phyloP scores from a whole-genome alignment of 2,888 invertebrate species.

The Cylindroiulus punctatus region DNA sequence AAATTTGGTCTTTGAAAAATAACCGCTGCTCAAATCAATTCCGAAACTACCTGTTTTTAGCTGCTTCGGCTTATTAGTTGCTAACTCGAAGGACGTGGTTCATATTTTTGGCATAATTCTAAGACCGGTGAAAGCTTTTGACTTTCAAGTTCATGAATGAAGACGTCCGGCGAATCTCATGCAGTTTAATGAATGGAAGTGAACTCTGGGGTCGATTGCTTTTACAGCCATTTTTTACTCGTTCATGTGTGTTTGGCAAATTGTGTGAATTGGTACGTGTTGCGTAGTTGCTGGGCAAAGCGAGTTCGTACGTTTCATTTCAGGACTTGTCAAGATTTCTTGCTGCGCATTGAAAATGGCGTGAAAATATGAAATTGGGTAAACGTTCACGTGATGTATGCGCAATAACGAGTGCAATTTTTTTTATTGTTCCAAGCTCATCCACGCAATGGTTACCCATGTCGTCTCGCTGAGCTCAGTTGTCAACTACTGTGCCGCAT shows the following conservation, averaged over 20 bases:
- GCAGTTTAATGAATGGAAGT: constrained; percentile 4
- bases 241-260: constrained; percentile 5
- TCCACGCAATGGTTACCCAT: background rate
- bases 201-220: constrained; percentile 20
- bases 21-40: background rate
- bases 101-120: background rate
- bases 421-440: too few species aligned
- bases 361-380: too few species aligned
- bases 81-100: background rate
- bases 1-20: background rate
- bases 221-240: background rate
- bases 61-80: background rate
- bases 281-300: constrained; percentile 31
- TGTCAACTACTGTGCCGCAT: constrained; percentile 35
- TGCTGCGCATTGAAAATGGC: background rate
- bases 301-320: background rate
- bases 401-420: too few species aligned
- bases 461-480: background rate
- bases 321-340: background rate
- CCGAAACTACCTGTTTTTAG: background rate
- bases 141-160: background rate
- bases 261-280: constrained; percentile 23
- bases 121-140: background rate
- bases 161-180: background rate
- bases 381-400: too few species aligned